Percentiles rank a stretch among this genome's conserved stretches.
These are phyloP conservation scores for Chlamydotis undulata DNA, from an alignment of 2,113 vertebrate species.

Conservation along the genomic window DNA sequence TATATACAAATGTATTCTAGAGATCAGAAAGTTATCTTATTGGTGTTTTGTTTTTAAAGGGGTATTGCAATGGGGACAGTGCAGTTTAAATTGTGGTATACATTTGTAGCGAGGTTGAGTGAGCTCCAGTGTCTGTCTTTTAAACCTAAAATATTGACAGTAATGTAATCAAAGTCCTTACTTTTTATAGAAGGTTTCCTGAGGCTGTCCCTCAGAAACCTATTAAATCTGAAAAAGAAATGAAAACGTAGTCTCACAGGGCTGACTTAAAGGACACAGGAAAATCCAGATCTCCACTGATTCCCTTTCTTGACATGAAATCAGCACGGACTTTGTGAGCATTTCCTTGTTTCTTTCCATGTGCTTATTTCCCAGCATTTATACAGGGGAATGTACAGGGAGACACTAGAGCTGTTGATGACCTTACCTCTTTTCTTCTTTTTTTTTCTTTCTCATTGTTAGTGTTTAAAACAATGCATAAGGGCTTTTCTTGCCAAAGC, in stretches of 20 bases:
- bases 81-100: background rate
- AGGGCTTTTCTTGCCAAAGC: background rate
- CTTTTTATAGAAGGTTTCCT: constrained; percentile 13
- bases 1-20: background rate
- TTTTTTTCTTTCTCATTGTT: background rate
- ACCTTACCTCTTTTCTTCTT: background rate
- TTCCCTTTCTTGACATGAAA: background rate
- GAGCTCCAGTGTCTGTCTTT: constrained; percentile 17
- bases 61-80: background rate
- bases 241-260: background rate
- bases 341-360: background rate
- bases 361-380: background rate
- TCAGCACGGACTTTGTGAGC: background rate
- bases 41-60: background rate
- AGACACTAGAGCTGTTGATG: background rate
- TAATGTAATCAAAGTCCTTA: constrained; percentile 43
- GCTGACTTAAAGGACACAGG: background rate
- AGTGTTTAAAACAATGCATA: background rate
- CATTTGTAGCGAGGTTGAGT: background rate
- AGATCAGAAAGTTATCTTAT: background rate
- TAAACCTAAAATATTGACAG: constrained; percentile 50
- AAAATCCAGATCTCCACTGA: background rate
- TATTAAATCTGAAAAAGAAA: constrained; percentile 55
- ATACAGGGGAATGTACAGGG: background rate
- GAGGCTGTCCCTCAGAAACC: constrained; percentile 47